These are phyloP conservation scores for Atractosteus spatula DNA, from an alignment of 2,113 vertebrate genomes.

Conservation along the genomic window DNA sequence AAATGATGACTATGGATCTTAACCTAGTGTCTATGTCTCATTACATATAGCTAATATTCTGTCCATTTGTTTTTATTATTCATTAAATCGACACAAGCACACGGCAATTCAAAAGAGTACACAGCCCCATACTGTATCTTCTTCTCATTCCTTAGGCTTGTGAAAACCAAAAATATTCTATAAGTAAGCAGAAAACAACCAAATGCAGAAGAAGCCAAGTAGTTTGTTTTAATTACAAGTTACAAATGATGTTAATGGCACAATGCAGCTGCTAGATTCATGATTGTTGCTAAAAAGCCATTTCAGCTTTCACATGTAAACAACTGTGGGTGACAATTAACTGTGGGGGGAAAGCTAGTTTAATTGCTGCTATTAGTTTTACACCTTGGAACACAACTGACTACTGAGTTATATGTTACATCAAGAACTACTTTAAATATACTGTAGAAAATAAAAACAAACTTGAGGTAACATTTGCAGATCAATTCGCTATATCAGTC, in stretches of 20 bases:
- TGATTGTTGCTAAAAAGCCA: conserved; percentile 46
- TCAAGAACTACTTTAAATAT: conserved; percentile 36
- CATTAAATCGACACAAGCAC: too few relatives aligned
- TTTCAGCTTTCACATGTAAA: conserved; percentile 59
- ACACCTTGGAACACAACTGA: conserved; percentile 45
- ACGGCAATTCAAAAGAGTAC: too few relatives aligned
- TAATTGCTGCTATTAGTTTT: conserved; percentile 48
- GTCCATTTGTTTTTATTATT: too few relatives aligned
- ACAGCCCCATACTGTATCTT: too few relatives aligned
- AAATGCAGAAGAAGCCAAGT: conserved; percentile 36
- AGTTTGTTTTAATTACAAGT: conserved; percentile 71
- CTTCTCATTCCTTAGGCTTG: too few relatives aligned
- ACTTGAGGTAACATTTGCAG: not conserved
- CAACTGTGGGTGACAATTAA: conserved; percentile 55
- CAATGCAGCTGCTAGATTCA: conserved; percentile 31
- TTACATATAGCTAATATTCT: too few relatives aligned
- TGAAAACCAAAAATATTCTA: too few relatives aligned
- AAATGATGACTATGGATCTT: too few relatives aligned
- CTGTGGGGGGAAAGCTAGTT: conserved; percentile 40
- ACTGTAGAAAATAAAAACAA: not conserved
- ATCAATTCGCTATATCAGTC: not conserved
- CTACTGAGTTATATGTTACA: conserved; percentile 38
- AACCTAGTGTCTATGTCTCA: too few relatives aligned
- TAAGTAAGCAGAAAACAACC: not conserved
- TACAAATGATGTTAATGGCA: conserved; percentile 56